These are phyloP conservation scores for Crambe crambe DNA, from an alignment of 37 sponge, comb jelly and placozoan genomes.

Conservation along the genomic window DNA sequence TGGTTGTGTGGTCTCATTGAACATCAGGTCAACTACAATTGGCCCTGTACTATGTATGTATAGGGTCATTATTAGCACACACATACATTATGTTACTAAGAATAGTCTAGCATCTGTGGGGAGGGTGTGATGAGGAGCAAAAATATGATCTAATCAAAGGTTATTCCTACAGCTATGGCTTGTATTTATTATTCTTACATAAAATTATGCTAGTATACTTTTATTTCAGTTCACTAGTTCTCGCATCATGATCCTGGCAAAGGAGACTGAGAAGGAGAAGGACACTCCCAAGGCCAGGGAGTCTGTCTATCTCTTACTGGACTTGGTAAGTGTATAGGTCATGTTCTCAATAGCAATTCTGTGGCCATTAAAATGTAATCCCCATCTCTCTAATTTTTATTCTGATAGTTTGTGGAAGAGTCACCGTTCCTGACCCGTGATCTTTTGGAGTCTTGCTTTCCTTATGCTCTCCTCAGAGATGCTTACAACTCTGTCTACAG, in stretches of 20 bases:
- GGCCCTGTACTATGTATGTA: too few species aligned
- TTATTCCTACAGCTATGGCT: too few species aligned
- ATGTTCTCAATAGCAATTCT: too few species aligned
- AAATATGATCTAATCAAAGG: too few species aligned
- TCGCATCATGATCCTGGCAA: slow-evolving; percentile 81
- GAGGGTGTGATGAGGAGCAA: too few species aligned
- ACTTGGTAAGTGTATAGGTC: slow-evolving; percentile 50
- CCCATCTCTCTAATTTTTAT: neutral
- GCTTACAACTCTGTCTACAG: slow-evolving; percentile 70
- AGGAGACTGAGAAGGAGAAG: slow-evolving; percentile 81
- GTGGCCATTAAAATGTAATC: neutral
- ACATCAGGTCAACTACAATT: neutral
- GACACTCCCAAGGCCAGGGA: slow-evolving; percentile 81
- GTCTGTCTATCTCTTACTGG: slow-evolving; percentile 77
- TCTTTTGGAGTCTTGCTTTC: slow-evolving; percentile 88
- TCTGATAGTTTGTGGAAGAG: slow-evolving; percentile 71
- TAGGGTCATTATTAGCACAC: too few species aligned
- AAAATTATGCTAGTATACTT: neutral
- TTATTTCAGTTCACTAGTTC: slow-evolving; percentile 71
- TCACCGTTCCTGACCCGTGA: slow-evolving; percentile 88
- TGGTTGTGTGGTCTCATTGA: neutral
- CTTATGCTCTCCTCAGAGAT: slow-evolving; percentile 89
- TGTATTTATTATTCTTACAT: neutral
- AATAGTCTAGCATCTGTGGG: too few species aligned
- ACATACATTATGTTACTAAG: too few species aligned